These are phyloP conservation scores for Drosophila bifasciata DNA, from an alignment of 1,140 invertebrate species.

Conservation along the genomic window DNA sequence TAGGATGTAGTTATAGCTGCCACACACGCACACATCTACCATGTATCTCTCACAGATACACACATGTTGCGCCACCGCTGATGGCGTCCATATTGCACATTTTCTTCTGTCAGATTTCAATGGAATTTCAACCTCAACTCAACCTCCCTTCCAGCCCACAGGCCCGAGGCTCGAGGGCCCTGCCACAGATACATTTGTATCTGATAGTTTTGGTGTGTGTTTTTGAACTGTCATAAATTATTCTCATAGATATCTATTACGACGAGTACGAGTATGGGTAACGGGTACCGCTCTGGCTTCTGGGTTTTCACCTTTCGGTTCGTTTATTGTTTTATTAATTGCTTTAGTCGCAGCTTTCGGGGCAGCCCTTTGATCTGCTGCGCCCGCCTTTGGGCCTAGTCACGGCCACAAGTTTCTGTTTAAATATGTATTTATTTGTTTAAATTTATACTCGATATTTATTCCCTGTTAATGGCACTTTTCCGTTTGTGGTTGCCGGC, in stretches of 20 bases:
- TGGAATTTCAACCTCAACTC: conserved; percentile 25
- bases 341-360: conserved; percentile 44
- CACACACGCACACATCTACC: conserved; percentile 35
- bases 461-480: conserved; percentile 51
- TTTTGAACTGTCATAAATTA: conserved; percentile 67
- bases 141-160: neutral
- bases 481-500: conserved; percentile 29
- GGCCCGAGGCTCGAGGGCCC: too few species aligned
- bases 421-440: conserved; percentile 63
- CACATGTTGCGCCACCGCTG: conserved; percentile 67
- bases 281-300: neutral
- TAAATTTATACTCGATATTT: conserved; percentile 35
- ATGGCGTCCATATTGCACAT: conserved; percentile 77
- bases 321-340: conserved; percentile 73
- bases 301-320: conserved; percentile 34
- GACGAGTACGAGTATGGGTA: neutral
- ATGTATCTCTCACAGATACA: conserved; percentile 32
- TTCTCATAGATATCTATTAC: conserved; percentile 61
- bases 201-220: conserved; percentile 46
- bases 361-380: conserved; percentile 60
- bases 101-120: conserved; percentile 19
- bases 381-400: conserved; percentile 48
- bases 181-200: conserved; percentile 46
- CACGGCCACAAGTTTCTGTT: conserved; percentile 64
- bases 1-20: conserved; percentile 72